These are phyloP conservation scores for Argyresthia albistria DNA, from an alignment of 2,888 invertebrate genomes.

Conservation along the genomic window DNA sequence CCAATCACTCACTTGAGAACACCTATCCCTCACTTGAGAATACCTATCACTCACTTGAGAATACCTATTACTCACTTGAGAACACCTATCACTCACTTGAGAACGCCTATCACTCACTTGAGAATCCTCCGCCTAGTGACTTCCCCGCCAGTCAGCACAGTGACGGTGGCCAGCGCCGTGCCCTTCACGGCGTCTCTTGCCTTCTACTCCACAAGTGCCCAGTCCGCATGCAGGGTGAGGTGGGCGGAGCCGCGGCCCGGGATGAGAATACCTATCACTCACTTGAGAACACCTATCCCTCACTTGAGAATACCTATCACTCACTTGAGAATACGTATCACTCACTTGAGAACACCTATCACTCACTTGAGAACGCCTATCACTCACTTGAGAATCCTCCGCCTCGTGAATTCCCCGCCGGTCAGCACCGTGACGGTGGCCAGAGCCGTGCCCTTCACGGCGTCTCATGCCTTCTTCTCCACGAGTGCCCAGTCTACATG, in stretches of 20 bases:
- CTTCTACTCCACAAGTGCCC: constrained; percentile 41
- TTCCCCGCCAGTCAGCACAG: constrained; percentile 47
- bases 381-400: no score
- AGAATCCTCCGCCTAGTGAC: constrained; percentile 45
- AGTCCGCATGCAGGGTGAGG: constrained; percentile 32
- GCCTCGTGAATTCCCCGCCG: constrained; percentile 40
- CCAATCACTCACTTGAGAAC: no score
- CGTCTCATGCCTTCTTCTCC: constrained; percentile 31
- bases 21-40: no score
- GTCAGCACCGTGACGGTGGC: constrained; percentile 46
- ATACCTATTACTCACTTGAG: constrained; percentile 48
- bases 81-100: no score
- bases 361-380: no score
- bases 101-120: constrained; percentile 32
- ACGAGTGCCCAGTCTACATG: constrained; percentile 38
- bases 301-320: no score
- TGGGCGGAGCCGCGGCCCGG: constrained; percentile 28
- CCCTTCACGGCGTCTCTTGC: no score
- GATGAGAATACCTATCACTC: no score
- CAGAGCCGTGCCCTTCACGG: constrained; percentile 25
- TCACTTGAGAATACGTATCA: no score
- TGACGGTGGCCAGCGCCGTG: constrained; percentile 38
- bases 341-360: no score
- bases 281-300: no score
- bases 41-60: no score